Evolutionary conservation across 2,888 invertebrate genomes (phyloP), one percentile per base, ranked within the genome.

Genomic region (Stegophylla sp.): DNA sequence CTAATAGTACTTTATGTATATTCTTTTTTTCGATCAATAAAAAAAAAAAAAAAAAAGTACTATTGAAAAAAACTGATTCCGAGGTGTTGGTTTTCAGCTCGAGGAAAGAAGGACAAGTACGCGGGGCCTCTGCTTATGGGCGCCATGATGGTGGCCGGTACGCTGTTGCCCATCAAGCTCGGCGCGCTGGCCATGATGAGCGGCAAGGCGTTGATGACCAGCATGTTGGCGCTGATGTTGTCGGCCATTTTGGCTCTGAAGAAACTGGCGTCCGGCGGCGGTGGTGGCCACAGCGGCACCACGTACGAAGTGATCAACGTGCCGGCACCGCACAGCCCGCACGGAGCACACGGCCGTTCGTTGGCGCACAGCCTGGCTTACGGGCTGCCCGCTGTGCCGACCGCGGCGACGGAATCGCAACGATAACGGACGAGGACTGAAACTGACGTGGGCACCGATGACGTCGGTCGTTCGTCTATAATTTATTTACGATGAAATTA

Each of bases 231-330:
- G 23, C 81, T 83, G 7, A 82, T 79, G 48, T 28, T 83, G 45
- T 77, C 83, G 15, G 82, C 81, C 7, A 81, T 83, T n/a, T 48
- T 82, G 28, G 83, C 82, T 15, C 59, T 83, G 56, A 82, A 82
- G 71, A 82, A 82, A 26, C 45, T 74, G 34, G 82, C 79, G 34
- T 79, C 79, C 10, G 71, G 79, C 12, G 61, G 79, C 34, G 73
- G 71, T 34, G 73, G 67, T 45, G 43, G 67, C 17, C 48, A 48
- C 64, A 41, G 77, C 48, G 73, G 73, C 17, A 72, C 83, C n/a
- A 75, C 83, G 15, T 83, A 83, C 75, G 83, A 83, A 17, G 83
- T 83, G 43, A 83, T 83, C 71, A 83, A 83, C 56, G 83, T 83
- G 34, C 83, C 83, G 7, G 28, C 75, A 3, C 34, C 34, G 5